phyloP scores from a whole-genome alignment of 2,888 invertebrate species.

The Steinernema scapterisci region DNA sequence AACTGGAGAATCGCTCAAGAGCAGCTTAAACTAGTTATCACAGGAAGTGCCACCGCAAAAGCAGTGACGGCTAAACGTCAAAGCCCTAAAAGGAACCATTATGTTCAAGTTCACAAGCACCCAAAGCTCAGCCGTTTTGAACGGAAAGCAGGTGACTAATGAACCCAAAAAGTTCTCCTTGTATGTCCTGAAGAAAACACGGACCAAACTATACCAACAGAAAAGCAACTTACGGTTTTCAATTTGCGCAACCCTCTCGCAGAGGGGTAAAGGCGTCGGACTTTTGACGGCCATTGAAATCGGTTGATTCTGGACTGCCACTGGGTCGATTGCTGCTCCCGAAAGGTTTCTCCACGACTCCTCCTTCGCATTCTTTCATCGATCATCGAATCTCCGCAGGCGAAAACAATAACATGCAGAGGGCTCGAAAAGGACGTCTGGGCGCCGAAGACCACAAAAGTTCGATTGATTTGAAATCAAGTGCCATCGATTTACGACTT shows the following conservation, averaged over 20 bases:
- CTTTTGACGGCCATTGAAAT: constrained; percentile 17
- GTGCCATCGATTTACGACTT: neutral
- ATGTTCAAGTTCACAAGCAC: no score
- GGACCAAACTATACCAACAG: neutral
- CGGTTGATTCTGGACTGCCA: neutral
- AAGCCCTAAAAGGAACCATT: no score
- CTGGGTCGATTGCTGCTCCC: neutral
- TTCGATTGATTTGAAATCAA: neutral
- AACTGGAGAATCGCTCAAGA: no score
- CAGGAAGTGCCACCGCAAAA: no score
- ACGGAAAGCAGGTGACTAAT: no score
- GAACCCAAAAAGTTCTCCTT: neutral
- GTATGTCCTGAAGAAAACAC: no score
- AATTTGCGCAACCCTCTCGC: neutral
- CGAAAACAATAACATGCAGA: constrained; percentile 2
- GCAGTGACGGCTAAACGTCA: no score
- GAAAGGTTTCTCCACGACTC: neutral
- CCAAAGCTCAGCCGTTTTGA: no score
- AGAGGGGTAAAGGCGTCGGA: neutral
- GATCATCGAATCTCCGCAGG: neutral
- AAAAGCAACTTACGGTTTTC: constrained; percentile 17
- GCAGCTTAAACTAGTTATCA: no score
- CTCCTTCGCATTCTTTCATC: neutral
- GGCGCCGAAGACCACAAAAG: neutral
- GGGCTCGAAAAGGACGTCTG: neutral